Conservation (phyloP, 2,888 invertebrate genomes). For the Eubasilissa splendida region DNA sequence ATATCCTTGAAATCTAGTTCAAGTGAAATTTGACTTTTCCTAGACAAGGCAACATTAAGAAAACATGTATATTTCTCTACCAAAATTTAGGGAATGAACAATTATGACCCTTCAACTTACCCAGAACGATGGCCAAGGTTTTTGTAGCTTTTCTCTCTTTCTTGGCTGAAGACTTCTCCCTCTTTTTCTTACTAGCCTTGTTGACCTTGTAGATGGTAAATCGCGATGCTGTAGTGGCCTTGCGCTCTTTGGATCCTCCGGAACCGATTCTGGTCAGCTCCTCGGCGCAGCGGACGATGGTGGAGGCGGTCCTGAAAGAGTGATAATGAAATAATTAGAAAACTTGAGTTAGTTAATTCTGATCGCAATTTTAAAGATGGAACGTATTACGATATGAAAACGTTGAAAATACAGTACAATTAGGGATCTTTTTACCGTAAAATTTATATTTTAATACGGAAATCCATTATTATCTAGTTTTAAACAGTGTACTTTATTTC, state of each 20-base stretch:
- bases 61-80: too few species aligned
- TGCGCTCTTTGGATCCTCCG: slow-evolving; percentile 76
- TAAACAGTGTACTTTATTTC: too few species aligned
- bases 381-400: too few species aligned
- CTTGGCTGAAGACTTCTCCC: slow-evolving; percentile 93
- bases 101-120: slow-evolving; percentile 72
- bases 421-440: too few species aligned
- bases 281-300: slow-evolving; percentile 63
- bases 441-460: too few species aligned
- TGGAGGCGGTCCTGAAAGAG: slow-evolving; percentile 75
- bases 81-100: too few species aligned
- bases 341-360: not conserved
- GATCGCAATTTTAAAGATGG: too few species aligned
- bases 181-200: slow-evolving; percentile 95
- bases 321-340: not conserved
- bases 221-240: slow-evolving; percentile 80
- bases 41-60: too few species aligned
- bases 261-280: slow-evolving; percentile 60
- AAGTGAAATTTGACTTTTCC: too few species aligned
- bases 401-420: too few species aligned
- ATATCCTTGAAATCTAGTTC: too few species aligned
- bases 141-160: slow-evolving; percentile 98
- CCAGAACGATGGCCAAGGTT: slow-evolving; percentile 97
- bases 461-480: too few species aligned
- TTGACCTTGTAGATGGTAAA: slow-evolving; percentile 95